Conservation (phyloP, 2,888 invertebrate species). For the Drosophila paramelanica region DNA sequence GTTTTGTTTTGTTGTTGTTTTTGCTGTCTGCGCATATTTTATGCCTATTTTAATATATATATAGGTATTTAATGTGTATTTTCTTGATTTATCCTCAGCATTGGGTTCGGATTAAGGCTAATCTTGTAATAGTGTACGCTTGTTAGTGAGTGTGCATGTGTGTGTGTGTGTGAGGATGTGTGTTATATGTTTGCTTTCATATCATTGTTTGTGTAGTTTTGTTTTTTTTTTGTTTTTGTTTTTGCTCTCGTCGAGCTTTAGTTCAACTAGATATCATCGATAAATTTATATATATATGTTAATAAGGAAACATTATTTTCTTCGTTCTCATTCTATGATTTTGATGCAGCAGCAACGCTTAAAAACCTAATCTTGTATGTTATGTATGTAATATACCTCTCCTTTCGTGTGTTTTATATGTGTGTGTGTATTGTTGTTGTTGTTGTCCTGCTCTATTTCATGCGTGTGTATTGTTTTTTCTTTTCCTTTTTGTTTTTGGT, state of each 20-base stretch:
- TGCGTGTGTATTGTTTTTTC: slow-evolving; percentile 11
- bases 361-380: slow-evolving; percentile 1
- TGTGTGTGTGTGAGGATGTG: slow-evolving; percentile 21
- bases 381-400: slow-evolving; percentile 1
- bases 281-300: slow-evolving; percentile 34
- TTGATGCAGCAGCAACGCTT: slow-evolving; percentile 30
- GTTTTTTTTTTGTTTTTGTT: slow-evolving; percentile 20
- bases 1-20: background rate
- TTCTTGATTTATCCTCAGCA: slow-evolving; percentile 15
- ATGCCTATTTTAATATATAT: slow-evolving; percentile 1
- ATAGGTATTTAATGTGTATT: slow-evolving; percentile 1
- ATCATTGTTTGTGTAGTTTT: slow-evolving; percentile 12
- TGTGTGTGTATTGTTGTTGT: slow-evolving; percentile 1
- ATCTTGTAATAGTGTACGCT: slow-evolving; percentile 22
- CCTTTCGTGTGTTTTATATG: background rate
- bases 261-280: slow-evolving; percentile 62
- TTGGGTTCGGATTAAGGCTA: slow-evolving; percentile 29
- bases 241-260: slow-evolving; percentile 58
- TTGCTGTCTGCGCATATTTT: background rate
- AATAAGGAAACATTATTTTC: slow-evolving; percentile 53
- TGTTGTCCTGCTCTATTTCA: slow-evolving; percentile 36
- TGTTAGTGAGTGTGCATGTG: background rate
- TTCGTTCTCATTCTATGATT: background rate
- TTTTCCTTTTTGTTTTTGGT: slow-evolving; percentile 3
- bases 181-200: slow-evolving; percentile 17